A percentile compares a stretch with the other conserved stretches of the same genome.
Conservation (phyloP, 2,113 vertebrate genomes). For the Equus quagga region DNA sequence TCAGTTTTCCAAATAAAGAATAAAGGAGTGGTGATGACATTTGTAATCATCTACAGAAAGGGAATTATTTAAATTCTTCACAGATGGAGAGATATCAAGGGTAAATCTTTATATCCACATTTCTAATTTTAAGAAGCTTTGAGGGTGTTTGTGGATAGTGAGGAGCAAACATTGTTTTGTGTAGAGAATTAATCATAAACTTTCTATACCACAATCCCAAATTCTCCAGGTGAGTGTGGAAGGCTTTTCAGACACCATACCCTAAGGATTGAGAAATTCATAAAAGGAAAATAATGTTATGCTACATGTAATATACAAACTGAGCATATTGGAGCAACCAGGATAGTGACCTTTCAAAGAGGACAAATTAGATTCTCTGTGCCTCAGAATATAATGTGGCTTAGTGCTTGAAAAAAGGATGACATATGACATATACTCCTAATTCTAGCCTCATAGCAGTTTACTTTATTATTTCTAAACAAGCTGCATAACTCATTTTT, state of each 20-base stretch:
- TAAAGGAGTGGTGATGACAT: conserved; percentile 13
- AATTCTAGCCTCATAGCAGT: not conserved
- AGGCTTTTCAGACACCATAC: not conserved
- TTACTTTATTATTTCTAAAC: conserved; percentile 14
- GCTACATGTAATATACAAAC: not conserved
- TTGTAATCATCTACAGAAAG: conserved; percentile 52
- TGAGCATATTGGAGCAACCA: not conserved
- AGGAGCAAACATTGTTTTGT: conserved; percentile 27
- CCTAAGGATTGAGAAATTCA: not conserved
- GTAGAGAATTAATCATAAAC: not conserved
- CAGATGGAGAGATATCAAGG: not conserved
- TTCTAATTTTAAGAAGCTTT: conserved; percentile 61
- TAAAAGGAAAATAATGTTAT: conserved; percentile 38
- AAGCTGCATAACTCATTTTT: conserved; percentile 34
- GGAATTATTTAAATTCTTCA: conserved; percentile 49
- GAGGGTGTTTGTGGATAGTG: not conserved
- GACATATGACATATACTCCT: not conserved
- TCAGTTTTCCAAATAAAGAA: conserved; percentile 65
- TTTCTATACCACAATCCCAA: not conserved
- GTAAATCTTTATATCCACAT: conserved; percentile 58
- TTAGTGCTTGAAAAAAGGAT: not conserved
- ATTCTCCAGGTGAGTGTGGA: conserved; percentile 23
- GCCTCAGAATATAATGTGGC: not conserved
- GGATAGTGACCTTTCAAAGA: conserved; percentile 50
- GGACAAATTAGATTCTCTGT: not conserved